Base-by-base conservation (phyloP, 2,113 vertebrate genomes). In the Salvelinus namaycush region DNA sequence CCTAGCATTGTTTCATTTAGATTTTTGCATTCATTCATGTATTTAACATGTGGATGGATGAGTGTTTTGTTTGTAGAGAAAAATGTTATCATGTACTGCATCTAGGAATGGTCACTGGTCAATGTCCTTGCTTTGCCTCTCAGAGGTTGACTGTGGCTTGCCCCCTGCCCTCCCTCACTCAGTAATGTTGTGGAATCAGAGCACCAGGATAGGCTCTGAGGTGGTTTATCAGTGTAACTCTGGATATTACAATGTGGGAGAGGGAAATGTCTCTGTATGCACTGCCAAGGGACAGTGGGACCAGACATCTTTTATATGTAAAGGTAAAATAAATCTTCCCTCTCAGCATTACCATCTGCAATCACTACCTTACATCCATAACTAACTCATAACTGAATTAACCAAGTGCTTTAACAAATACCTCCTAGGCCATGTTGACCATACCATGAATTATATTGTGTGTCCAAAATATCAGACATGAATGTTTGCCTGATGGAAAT, bases 271-370 rank as follows among this genome's bases (percentile, higher is more conserved):
- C 7, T 90, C 91, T 13, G 82, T 93, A 51, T 96, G 95, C 79
- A 88, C 82, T 27, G 26, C 77, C 27, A 72, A 79, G 75, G 93
- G 84, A 73, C 69, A 84, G 1, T 96, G 95, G 95, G 90, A 93
- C 66, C 79, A 70, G 70, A 82, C 89, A 34, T 78, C 87, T n/a
- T 83, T 90, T 0, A 0, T 78, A 74, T 95, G 94, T 62, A 79
- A 89, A 93, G 93, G 95, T 95, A 92, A 91, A 6, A 67, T 7
- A 44, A 44, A 44, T 44, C 7, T n/a, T 7, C 57, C 14, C 13
- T 14, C 26, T 14, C 6, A 4, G 0, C 9, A 24, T 34, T 3
- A 16, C 39, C 39, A 44, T 44, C 39, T 44, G 39, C 2, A 44
- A 44, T 44, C 39, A 44, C 7, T 44, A 44, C 8, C 9, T 44